These are phyloP conservation scores for Diploptera punctata DNA, from an alignment of 2,888 invertebrate genomes.

Conservation along the genomic window DNA sequence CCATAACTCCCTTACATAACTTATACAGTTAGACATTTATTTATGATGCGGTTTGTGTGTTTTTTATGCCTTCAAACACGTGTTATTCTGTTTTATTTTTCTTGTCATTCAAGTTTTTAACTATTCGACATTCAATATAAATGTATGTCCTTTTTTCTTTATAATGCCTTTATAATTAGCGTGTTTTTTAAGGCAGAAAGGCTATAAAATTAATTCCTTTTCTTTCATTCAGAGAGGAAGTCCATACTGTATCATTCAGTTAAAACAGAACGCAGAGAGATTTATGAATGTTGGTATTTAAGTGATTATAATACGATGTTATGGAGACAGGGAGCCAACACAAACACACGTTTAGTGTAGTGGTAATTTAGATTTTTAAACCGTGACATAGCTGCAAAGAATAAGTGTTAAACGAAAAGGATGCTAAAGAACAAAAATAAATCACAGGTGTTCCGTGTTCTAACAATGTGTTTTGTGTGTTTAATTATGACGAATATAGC, in stretches of 20 bases:
- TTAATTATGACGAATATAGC: too few species aligned
- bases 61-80: too few species aligned
- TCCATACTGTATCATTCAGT: background rate
- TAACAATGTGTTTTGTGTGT: too few species aligned
- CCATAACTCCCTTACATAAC: background rate
- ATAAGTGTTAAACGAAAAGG: background rate
- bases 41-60: background rate
- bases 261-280: background rate
- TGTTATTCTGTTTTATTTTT: background rate
- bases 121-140: background rate
- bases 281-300: background rate
- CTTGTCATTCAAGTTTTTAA: background rate
- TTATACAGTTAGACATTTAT: background rate
- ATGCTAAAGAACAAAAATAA: background rate
- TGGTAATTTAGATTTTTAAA: background rate
- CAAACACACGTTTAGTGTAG: background rate
- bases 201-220: background rate
- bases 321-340: background rate
- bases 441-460: background rate
- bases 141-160: background rate
- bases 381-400: background rate
- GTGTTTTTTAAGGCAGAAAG: background rate
- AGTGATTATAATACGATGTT: background rate
- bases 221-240: background rate
- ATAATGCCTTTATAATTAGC: slow-evolving; percentile 10